These are phyloP conservation scores for Tupaia chinensis DNA, from an alignment of 2,113 vertebrate species.

Conservation along the genomic window DNA sequence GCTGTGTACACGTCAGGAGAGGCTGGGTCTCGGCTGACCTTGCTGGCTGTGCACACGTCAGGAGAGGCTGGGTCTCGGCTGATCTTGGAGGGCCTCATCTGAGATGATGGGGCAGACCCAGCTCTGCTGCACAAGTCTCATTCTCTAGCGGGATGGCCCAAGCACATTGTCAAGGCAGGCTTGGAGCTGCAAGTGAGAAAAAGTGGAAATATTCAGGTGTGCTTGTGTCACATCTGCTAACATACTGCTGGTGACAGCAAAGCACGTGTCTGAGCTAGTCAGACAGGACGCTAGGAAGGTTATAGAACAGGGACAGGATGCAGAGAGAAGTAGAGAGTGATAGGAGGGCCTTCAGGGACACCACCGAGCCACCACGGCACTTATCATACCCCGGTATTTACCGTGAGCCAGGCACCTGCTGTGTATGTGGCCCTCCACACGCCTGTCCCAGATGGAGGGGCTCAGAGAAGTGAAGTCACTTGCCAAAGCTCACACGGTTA, in stretches of 20 bases:
- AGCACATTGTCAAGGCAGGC: not conserved
- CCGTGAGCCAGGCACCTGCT: not conserved
- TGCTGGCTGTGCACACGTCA: too few relatives aligned
- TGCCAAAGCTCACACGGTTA: not conserved
- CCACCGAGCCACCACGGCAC: accelerated
- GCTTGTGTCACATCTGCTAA: not conserved
- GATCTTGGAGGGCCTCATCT: accelerated
- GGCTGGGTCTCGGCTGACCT: too few relatives aligned
- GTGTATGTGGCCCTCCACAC: not conserved
- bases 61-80: too few relatives aligned
- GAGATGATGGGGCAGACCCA: not conserved
- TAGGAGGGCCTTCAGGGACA: too few relatives aligned
- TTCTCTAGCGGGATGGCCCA: not conserved
- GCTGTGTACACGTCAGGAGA: too few relatives aligned
- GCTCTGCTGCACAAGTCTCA: not conserved
- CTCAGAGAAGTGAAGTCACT: constrained; percentile 20
- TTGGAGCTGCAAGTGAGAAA: not conserved
- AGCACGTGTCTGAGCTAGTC: not conserved
- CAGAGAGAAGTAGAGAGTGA: not conserved
- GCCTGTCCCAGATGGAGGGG: not conserved
- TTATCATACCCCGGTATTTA: not conserved
- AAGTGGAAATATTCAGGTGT: accelerated
- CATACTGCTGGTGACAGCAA: not conserved
- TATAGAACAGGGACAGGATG: not conserved
- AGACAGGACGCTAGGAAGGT: not conserved